phyloP scores from a whole-genome alignment of 1,140 invertebrate genomes.

The Probaryconus sp. region DNA sequence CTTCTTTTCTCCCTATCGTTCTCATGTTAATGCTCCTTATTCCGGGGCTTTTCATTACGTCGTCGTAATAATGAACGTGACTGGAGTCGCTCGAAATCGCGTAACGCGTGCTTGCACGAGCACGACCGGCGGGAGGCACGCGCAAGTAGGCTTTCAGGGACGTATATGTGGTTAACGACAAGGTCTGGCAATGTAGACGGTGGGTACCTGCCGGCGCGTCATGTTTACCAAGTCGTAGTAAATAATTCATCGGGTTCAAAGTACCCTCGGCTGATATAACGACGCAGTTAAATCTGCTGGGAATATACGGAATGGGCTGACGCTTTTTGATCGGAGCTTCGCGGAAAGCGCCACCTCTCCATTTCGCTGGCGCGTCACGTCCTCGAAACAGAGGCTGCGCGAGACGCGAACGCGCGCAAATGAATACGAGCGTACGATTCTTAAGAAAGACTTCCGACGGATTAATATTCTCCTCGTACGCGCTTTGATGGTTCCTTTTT shows the following conservation, averaged over 20 bases:
- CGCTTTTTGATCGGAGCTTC: slow-evolving; percentile 47
- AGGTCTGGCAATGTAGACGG: slow-evolving; percentile 64
- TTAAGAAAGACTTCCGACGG: slow-evolving; percentile 4
- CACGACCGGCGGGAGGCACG: slow-evolving; percentile 29
- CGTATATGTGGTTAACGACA: slow-evolving; percentile 59
- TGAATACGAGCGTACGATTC: slow-evolving; percentile 30
- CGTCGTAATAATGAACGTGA: slow-evolving; percentile 53
- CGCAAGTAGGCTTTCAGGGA: slow-evolving; percentile 24
- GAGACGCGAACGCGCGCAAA: slow-evolving; percentile 3
- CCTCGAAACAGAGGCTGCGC: slow-evolving; percentile 38
- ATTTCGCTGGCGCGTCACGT: slow-evolving; percentile 66
- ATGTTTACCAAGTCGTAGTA: slow-evolving; percentile 65
- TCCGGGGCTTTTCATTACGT: slow-evolving; percentile 42
- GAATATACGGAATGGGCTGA: slow-evolving; percentile 27
- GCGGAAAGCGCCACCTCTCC: slow-evolving; percentile 14
- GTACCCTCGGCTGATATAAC: slow-evolving; percentile 59
- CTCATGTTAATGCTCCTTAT: slow-evolving; percentile 42
- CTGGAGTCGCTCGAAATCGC: slow-evolving; percentile 23
- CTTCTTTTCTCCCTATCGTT: slow-evolving; percentile 16
- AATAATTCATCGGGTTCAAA: slow-evolving; percentile 70
- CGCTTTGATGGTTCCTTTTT: slow-evolving; percentile 41
- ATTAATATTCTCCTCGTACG: slow-evolving; percentile 41
- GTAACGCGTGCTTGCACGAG: slow-evolving; percentile 34
- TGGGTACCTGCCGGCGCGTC: slow-evolving; percentile 59
- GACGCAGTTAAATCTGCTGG: slow-evolving; percentile 42